Base-by-base conservation (phyloP, 2,113 vertebrate species). In the Dromas ardeola region DNA sequence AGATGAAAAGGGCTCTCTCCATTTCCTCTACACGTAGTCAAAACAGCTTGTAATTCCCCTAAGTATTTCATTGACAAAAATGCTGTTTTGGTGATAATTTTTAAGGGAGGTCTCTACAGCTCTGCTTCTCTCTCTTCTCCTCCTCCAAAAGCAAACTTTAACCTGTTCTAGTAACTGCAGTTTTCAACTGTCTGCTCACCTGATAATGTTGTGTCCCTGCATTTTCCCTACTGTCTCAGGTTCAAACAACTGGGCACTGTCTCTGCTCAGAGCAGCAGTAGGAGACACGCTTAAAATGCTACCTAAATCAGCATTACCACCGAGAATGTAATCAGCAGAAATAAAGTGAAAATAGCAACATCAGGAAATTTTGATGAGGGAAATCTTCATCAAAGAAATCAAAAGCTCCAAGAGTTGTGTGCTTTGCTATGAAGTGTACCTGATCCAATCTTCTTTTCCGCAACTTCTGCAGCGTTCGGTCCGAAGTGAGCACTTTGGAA, bases 401-500 rank as follows among this genome's bases (percentile, higher is more conserved):
- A 61, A 76, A 86, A 76, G 3, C 29, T 74, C 40, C 0, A 0
- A 19, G 15, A 63, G 13, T 4, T 34, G 23, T 27, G 29, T 34
- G 26, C 66, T 40, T 86, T 36, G 22, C 27, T 67, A 32, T 7
- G 52, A 95, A 83, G 40, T 81, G 23, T 95, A 99, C 99, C 99
- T 99, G 99, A 97, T 99, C 98, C 61, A 99, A 72, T 95, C 98
- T 99, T 55, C 98, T 98, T 34, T 98, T 99, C 94, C 95, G 98
- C 50, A 99, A 88, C 83, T 99, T 99, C 97, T 99, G 98, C 11
- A 99, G 98, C 0, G 99, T 99, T 95, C 99, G 98, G 87, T 99
- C 99, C 2, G 99, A 99, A 3, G 99, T 99, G 91, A 99, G 94
- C 49, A 99, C 99, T 96, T 99, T 99, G 34, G 99, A 99, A 98